A percentile compares a stretch with the other conserved stretches of the same genome.
Conservation (phyloP, 2,888 invertebrate genomes). For the Drosophila imparisetae region DNA sequence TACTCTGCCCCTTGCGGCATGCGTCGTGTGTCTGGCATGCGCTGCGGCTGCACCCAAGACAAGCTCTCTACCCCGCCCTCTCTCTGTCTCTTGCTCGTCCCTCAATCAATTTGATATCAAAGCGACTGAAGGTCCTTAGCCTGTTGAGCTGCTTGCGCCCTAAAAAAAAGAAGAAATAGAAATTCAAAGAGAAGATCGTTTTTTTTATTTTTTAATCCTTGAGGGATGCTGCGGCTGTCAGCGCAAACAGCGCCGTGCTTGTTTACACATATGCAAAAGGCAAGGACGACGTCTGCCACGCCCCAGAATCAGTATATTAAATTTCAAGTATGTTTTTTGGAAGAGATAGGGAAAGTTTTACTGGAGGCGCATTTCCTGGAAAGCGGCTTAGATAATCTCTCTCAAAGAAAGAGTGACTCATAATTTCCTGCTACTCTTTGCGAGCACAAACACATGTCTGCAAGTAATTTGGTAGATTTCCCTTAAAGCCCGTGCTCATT, state of each 20-base stretch:
- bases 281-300: conserved; percentile 36
- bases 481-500: conserved; percentile 48
- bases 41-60: conserved; percentile 54
- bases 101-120: conserved; percentile 73
- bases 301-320: conserved; percentile 23
- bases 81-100: conserved; percentile 12
- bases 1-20: not conserved
- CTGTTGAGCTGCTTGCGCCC: conserved; percentile 47
- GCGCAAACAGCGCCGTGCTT: conserved; percentile 29
- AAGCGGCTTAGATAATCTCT: conserved; percentile 38
- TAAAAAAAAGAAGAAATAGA: conserved; percentile 35
- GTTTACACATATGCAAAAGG: conserved; percentile 52
- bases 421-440: conserved; percentile 55
- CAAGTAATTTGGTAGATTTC: conserved; percentile 15
- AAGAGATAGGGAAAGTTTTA: conserved; percentile 9
- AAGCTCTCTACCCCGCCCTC: conserved; percentile 2
- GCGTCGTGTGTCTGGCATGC: conserved; percentile 60
- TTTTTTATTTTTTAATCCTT: conserved; percentile 20
- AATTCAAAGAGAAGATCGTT: conserved; percentile 3
- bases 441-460: conserved; percentile 22
- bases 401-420: conserved; percentile 1
- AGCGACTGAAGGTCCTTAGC: conserved; percentile 27
- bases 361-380: conserved; percentile 30
- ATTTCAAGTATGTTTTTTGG: conserved; percentile 24
- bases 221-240: conserved; percentile 63